Conservation (phyloP, 2,888 invertebrate species). For the Drosophila buzzatii region DNA sequence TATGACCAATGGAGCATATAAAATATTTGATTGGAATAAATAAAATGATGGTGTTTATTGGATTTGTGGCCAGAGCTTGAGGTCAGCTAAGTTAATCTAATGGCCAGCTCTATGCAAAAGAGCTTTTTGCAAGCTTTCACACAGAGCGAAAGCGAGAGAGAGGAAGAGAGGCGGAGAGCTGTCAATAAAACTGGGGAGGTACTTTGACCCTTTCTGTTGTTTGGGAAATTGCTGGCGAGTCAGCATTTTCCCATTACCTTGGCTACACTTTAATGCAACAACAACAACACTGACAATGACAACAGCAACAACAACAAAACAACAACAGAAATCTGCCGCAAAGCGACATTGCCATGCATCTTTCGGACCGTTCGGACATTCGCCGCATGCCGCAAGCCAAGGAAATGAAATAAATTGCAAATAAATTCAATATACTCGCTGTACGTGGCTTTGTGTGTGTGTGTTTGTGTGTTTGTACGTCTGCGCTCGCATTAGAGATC, state of each 20-base stretch:
- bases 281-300: not conserved
- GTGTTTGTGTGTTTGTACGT: constrained; percentile 27
- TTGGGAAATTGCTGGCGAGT: constrained; percentile 42
- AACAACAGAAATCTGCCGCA: constrained; percentile 41
- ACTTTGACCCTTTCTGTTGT: constrained; percentile 47
- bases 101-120: constrained; percentile 12
- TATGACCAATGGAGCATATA: constrained; percentile 54
- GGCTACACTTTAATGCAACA: constrained; percentile 25
- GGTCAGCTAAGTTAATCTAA: constrained; percentile 16
- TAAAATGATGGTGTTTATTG: constrained; percentile 26
- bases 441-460: constrained; percentile 29
- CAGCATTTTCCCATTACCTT: constrained; percentile 53
- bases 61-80: constrained; percentile 37
- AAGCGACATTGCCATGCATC: constrained; percentile 59
- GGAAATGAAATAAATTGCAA: constrained; percentile 79
- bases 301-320: constrained; percentile 14
- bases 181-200: constrained; percentile 25
- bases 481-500: constrained; percentile 74
- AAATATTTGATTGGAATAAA: constrained; percentile 39
- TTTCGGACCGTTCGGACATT: constrained; percentile 34
- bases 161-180: not conserved
- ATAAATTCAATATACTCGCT: constrained; percentile 72
- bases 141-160: not conserved
- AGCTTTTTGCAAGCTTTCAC: constrained; percentile 18
- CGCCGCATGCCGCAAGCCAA: constrained; percentile 69